phyloP scores from a whole-genome alignment of 2,113 vertebrate genomes.

The Clinocottus analis region DNA sequence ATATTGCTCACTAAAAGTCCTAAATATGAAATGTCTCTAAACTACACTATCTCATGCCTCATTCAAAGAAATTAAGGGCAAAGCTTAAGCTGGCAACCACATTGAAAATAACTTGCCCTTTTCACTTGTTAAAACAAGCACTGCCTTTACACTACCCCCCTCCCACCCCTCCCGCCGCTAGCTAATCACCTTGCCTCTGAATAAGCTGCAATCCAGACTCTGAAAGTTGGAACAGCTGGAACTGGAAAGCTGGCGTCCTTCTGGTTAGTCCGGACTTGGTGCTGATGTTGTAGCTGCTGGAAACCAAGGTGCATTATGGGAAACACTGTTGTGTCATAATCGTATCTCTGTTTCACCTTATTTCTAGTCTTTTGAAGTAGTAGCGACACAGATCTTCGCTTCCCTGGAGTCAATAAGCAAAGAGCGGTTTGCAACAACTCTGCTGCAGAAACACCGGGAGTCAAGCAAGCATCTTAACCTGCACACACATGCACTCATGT shows the following conservation, averaged over 20 bases:
- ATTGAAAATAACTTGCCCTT: neutral
- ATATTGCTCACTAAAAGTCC: neutral
- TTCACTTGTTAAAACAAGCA: conserved; percentile 9
- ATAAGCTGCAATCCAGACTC: conserved; percentile 23
- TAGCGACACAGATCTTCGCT: too few species aligned
- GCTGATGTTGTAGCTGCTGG: neutral
- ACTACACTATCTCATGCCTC: conserved; percentile 1
- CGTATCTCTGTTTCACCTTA: neutral
- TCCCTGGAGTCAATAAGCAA: too few species aligned
- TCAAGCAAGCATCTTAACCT: too few species aligned
- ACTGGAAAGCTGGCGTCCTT: conserved; percentile 1
- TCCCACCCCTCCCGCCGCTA: too few species aligned
- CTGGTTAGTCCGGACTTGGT: neutral
- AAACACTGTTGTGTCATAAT: neutral
- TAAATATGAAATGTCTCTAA: neutral
- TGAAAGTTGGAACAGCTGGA: neutral
- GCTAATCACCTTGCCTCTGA: neutral
- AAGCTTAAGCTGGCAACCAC: conserved; percentile 9
- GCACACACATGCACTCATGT: too few species aligned
- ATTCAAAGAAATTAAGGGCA: conserved; percentile 8
- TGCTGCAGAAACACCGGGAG: too few species aligned
- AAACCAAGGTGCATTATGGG: neutral
- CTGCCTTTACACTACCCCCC: neutral
- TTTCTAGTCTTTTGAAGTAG: too few species aligned
- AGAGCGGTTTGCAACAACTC: too few species aligned